These are phyloP conservation scores for Scartelaos histophorus DNA, from an alignment of 2,113 vertebrate species.

Conservation along the genomic window DNA sequence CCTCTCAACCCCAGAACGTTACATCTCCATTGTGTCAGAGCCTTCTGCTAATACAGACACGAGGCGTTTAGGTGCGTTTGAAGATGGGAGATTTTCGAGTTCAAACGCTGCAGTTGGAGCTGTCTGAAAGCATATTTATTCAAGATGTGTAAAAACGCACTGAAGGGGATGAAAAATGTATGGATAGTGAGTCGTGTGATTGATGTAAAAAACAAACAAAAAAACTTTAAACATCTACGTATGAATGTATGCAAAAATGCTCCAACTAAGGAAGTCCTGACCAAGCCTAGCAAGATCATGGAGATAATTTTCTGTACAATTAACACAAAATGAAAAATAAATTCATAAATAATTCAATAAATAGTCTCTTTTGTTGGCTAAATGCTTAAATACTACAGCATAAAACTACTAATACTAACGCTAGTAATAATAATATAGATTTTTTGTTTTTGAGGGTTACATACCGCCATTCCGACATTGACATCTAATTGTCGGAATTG, in stretches of 20 bases:
- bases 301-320: too few relatives aligned
- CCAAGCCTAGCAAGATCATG: too few relatives aligned
- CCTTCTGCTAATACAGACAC: conserved; percentile 3
- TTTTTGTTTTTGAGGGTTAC: too few relatives aligned
- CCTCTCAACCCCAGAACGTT: not conserved
- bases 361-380: too few relatives aligned
- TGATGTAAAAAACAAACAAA: not conserved
- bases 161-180: not conserved
- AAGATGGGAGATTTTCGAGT: conserved; percentile 4
- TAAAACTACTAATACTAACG: too few relatives aligned
- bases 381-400: too few relatives aligned
- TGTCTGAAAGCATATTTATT: conserved; percentile 6
- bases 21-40: conserved; percentile 9
- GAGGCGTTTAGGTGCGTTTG: conserved; percentile 8
- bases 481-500: too few relatives aligned
- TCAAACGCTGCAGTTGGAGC: conserved; percentile 9
- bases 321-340: too few relatives aligned
- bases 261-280: too few relatives aligned
- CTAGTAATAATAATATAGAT: too few relatives aligned
- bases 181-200: not conserved
- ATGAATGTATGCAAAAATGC: not conserved
- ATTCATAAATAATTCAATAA: too few relatives aligned
- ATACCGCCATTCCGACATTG: too few relatives aligned
- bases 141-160: conserved; percentile 1
- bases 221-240: not conserved